phyloP scores from a whole-genome alignment of 2,797 vertebrate genomes.

The Dicrostonyx torquatus region DNA sequence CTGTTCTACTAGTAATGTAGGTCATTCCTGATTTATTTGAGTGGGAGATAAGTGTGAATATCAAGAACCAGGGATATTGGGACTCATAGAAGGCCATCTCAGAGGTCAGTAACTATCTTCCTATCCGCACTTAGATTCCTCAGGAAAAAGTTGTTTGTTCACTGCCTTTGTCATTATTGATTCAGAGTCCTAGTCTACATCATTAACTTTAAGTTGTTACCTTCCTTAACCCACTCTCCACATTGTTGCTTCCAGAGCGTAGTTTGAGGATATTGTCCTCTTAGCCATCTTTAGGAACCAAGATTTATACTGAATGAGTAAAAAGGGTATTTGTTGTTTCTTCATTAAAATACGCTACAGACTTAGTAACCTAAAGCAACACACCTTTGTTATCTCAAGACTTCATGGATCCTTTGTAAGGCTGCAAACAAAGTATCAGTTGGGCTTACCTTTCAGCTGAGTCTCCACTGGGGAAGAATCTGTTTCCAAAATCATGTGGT shows the following conservation, averaged over 20 bases:
- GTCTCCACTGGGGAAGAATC: background rate
- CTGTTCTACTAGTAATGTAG: background rate
- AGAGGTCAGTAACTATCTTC: background rate
- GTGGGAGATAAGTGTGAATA: background rate
- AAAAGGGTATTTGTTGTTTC: constrained; percentile 22
- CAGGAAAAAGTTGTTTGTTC: background rate
- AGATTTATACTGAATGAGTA: background rate
- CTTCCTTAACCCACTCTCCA: background rate
- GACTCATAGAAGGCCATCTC: constrained; percentile 22
- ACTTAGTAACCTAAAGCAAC: background rate
- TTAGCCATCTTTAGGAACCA: constrained; percentile 13
- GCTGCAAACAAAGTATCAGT: background rate
- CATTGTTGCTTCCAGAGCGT: constrained; percentile 26
- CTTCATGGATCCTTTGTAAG: background rate
- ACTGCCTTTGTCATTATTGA: constrained; percentile 25
- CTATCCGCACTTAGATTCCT: background rate
- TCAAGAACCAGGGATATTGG: background rate
- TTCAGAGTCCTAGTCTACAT: background rate
- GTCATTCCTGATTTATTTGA: constrained; percentile 1
- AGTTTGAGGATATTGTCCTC: constrained; percentile 25
- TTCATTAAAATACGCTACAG: constrained; percentile 34
- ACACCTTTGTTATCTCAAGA: background rate
- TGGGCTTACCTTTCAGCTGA: background rate
- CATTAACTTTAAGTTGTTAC: background rate
- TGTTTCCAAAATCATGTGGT: background rate